These are phyloP conservation scores for Chlorodrepanis virens DNA, from an alignment of 2,113 vertebrate species.

Conservation along the genomic window DNA sequence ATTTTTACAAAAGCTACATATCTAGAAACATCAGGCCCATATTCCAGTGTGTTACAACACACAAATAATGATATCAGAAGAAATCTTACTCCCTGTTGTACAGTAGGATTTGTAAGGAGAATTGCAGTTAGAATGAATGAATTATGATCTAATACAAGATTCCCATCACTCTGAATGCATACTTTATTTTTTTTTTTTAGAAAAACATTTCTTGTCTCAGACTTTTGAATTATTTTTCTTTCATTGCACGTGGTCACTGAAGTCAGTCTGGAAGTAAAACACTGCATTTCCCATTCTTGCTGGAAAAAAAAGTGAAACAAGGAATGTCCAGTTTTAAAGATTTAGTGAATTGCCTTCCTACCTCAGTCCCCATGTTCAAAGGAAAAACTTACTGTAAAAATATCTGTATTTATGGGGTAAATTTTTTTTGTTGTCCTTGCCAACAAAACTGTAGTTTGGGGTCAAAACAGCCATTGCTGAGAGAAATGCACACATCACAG, in stretches of 20 bases:
- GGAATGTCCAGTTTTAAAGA: not conserved
- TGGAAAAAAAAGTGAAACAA: not conserved
- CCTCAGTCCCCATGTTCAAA: not conserved
- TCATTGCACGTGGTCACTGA: not conserved
- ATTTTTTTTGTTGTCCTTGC: not conserved
- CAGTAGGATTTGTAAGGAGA: constrained; percentile 1
- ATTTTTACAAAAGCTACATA: constrained; percentile 16
- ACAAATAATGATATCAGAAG: not conserved
- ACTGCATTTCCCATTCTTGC: not conserved
- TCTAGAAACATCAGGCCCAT: constrained; percentile 36
- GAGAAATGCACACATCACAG: not conserved
- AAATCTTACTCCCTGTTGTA: not conserved
- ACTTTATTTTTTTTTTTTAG: not conserved
- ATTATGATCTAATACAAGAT: not conserved
- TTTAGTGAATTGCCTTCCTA: not conserved
- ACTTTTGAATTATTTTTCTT: not conserved
- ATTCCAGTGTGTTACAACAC: constrained; percentile 10
- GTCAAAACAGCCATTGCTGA: not conserved
- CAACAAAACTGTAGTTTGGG: not conserved
- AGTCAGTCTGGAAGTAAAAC: not conserved
- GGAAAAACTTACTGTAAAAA: not conserved
- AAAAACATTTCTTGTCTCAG: not conserved
- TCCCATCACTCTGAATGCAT: not conserved
- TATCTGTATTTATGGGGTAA: not conserved
- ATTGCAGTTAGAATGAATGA: not conserved